These are phyloP conservation scores for Apotomis turbidana DNA, from an alignment of 2,888 invertebrate genomes.

Conservation along the genomic window DNA sequence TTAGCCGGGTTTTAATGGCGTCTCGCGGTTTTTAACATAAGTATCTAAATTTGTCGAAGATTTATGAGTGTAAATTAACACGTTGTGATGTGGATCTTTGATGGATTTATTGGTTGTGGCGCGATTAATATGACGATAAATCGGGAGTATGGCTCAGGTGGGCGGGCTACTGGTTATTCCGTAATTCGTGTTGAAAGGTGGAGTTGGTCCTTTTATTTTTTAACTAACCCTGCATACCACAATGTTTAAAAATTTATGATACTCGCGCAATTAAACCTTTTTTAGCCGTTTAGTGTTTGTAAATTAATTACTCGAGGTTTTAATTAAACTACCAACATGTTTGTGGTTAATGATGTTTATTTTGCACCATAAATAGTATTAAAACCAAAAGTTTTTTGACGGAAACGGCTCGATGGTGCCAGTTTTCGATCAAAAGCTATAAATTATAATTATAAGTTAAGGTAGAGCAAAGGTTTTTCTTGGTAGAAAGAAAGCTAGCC, in stretches of 20 bases:
- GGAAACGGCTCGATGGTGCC: slow-evolving; percentile 7
- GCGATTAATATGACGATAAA: slow-evolving; percentile 69
- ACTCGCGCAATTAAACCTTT: slow-evolving; percentile 13
- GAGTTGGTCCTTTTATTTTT: slow-evolving; percentile 26
- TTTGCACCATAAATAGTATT: slow-evolving; percentile 29
- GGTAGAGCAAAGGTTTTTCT: slow-evolving; percentile 1
- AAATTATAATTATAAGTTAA: slow-evolving; percentile 7
- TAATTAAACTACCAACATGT: slow-evolving; percentile 34
- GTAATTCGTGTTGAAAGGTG: slow-evolving; percentile 45
- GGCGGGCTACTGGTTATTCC: slow-evolving; percentile 58
- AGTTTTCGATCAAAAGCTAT: slow-evolving; percentile 18
- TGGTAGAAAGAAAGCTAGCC: background rate
- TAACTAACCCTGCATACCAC: slow-evolving; percentile 9
- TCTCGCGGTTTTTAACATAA: slow-evolving; percentile 56
- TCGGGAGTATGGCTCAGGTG: slow-evolving; percentile 59
- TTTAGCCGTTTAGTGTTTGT: slow-evolving; percentile 25
- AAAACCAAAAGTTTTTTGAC: background rate
- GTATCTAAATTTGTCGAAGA: slow-evolving; percentile 71
- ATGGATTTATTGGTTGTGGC: slow-evolving; percentile 76
- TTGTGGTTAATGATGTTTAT: slow-evolving; percentile 15
- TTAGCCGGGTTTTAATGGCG: slow-evolving; percentile 65
- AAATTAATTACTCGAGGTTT: slow-evolving; percentile 37
- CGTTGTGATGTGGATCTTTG: slow-evolving; percentile 67
- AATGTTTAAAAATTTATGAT: slow-evolving; percentile 24
- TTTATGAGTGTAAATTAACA: slow-evolving; percentile 75